phyloP scores from a whole-genome alignment of 2,797 vertebrate species.

The Gorsachius magnificus region DNA sequence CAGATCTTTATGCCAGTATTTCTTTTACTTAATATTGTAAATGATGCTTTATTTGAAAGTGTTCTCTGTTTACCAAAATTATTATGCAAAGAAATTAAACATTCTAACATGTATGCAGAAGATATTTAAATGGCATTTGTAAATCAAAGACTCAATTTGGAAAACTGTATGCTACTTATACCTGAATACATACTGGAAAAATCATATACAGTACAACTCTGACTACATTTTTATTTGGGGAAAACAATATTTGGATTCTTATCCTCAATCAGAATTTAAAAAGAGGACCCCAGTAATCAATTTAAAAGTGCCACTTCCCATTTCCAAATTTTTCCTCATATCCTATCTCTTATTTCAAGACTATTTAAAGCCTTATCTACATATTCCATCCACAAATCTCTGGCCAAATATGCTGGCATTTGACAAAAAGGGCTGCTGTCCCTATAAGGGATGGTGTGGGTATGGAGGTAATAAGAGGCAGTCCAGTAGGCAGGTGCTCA shows the following conservation, averaged over 20 bases:
- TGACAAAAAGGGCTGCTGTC: background rate
- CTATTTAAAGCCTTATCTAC: background rate
- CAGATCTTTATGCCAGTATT: background rate
- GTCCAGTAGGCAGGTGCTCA: background rate
- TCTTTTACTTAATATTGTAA: constrained; percentile 3
- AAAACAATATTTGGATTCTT: background rate
- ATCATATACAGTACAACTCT: background rate
- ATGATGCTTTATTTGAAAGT: background rate
- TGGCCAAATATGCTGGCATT: background rate
- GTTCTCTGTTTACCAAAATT: background rate
- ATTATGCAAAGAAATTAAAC: constrained; percentile 19
- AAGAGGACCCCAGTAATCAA: background rate
- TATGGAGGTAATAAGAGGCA: background rate
- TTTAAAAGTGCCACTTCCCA: background rate
- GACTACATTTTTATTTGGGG: background rate
- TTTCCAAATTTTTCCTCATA: background rate
- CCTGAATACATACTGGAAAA: background rate
- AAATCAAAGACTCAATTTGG: background rate
- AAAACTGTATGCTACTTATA: background rate
- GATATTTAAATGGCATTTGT: constrained; percentile 15
- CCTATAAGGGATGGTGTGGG: background rate
- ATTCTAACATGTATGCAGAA: background rate
- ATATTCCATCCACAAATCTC: background rate
- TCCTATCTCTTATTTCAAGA: background rate
- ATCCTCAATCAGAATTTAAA: background rate